Percentiles rank a stretch among this genome's conserved stretches.
Conservation (phyloP, 2,888 invertebrate species). For the Octonoba sinensis region DNA sequence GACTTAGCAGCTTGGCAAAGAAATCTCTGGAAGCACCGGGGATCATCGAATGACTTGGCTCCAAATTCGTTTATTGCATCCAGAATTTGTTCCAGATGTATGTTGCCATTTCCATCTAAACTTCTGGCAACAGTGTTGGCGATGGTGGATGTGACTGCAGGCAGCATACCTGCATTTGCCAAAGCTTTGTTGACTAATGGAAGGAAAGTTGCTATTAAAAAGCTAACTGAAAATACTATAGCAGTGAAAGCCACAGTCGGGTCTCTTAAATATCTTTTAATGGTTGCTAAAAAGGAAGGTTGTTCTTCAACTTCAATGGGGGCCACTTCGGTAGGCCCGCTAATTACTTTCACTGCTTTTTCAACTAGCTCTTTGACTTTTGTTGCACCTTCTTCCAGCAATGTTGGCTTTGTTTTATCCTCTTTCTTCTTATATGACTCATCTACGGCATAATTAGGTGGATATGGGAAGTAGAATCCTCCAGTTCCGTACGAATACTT, state of each 20-base stretch:
- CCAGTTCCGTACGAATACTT: conserved; percentile 14
- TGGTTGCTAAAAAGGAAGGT: conserved; percentile 9
- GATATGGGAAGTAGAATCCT: conserved; percentile 23
- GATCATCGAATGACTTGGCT: conserved; percentile 26
- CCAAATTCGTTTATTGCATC: conserved; percentile 31
- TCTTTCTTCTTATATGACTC: conserved; percentile 8
- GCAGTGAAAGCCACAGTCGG: conserved; percentile 5
- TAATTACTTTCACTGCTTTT: conserved; percentile 29
- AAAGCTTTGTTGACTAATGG: conserved; percentile 11
- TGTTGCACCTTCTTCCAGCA: neutral
- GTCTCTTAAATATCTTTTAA: conserved; percentile 9
- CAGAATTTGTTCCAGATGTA: conserved; percentile 18
- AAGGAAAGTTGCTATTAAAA: conserved; percentile 4
- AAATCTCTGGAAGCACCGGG: conserved; percentile 32
- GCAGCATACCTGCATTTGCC: conserved; percentile 2
- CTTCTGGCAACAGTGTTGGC: conserved; percentile 33
- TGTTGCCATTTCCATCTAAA: neutral
- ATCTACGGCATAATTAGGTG: conserved; percentile 7
- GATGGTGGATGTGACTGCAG: conserved; percentile 23
- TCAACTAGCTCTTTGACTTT: neutral
- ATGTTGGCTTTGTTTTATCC: neutral
- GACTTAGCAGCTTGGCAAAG: conserved; percentile 37
- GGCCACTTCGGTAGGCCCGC: neutral
- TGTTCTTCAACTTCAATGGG: neutral
- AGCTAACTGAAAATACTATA: conserved; percentile 16